Percentiles rank a stretch among this genome's conserved stretches.
Evolutionary conservation across 2,113 vertebrate species (phyloP).

Genomic region (Sarotherodon lohbergeri): DNA sequence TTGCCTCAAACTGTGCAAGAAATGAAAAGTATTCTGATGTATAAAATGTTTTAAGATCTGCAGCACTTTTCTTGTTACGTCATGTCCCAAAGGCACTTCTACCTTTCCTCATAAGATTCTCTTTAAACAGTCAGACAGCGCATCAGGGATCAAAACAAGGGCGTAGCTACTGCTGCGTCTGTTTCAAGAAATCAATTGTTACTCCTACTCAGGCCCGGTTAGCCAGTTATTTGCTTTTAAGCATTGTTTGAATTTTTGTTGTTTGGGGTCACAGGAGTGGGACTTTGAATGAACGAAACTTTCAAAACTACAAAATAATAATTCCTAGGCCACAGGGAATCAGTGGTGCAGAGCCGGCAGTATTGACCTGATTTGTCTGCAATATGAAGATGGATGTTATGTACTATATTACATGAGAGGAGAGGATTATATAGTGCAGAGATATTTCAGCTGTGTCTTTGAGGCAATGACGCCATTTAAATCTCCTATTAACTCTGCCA

Average conservation of each 20-base stretch:
- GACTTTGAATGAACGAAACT: slow-evolving; percentile 7
- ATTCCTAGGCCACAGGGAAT: slow-evolving; percentile 1
- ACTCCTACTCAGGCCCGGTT: neutral
- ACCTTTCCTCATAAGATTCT: neutral
- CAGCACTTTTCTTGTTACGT: neutral
- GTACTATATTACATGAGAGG: slow-evolving; percentile 38
- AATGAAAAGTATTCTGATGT: neutral
- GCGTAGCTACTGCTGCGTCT: neutral
- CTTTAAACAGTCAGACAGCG: neutral
- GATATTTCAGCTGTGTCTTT: slow-evolving; percentile 61
- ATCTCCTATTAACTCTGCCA: slow-evolving; percentile 65
- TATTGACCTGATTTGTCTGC: slow-evolving; percentile 47
- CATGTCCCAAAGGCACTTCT: neutral
- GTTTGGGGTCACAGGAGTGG: neutral
- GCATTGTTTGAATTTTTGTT: neutral
- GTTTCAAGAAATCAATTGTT: slow-evolving; percentile 8
- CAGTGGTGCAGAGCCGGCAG: neutral
- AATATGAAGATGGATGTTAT: slow-evolving; percentile 51
- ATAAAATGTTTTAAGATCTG: neutral
- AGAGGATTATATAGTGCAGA: slow-evolving; percentile 48
- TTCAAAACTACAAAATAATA: neutral
- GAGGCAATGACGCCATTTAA: slow-evolving; percentile 60
- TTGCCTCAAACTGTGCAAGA: neutral
- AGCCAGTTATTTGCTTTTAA: neutral
- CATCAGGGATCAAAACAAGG: neutral